These are phyloP conservation scores for Brenthis daphne DNA, from an alignment of 2,888 invertebrate genomes.

Conservation along the genomic window DNA sequence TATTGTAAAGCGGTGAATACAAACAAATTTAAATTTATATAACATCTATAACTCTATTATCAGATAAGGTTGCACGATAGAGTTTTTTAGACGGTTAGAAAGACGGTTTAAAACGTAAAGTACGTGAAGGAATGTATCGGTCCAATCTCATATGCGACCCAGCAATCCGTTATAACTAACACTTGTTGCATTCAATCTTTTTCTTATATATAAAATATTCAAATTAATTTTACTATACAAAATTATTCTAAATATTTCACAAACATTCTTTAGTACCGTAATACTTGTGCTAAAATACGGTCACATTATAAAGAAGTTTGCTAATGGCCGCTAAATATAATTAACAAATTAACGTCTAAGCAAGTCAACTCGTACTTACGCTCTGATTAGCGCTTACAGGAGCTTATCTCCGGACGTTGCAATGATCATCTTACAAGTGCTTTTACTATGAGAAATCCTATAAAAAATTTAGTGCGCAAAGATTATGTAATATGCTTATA, in stretches of 20 bases:
- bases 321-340: conserved; percentile 26
- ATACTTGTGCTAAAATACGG: conserved; percentile 16
- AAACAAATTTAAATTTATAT: conserved; percentile 1
- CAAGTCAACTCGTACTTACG: conserved; percentile 30
- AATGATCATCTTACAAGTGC: conserved; percentile 11
- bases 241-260: no score
- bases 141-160: not conserved
- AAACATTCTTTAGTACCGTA: no score
- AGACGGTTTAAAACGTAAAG: not conserved
- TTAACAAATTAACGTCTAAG: conserved; percentile 33
- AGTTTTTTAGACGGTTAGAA: not conserved
- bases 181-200: not conserved
- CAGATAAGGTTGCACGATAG: not conserved
- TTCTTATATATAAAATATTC: not conserved
- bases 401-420: conserved; percentile 30
- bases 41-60: not conserved
- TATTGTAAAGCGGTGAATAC: not conserved
- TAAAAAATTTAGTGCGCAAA: conserved; percentile 7
- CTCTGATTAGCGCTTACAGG: conserved; percentile 37
- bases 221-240: no score
- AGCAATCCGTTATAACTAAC: conserved; percentile 9
- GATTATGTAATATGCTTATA: not conserved
- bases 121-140: conserved; percentile 18
- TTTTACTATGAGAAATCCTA: conserved; percentile 12
- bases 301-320: conserved; percentile 30